Conservation (phyloP, 2,888 invertebrate genomes). For the Megalurothrips usitatus region DNA sequence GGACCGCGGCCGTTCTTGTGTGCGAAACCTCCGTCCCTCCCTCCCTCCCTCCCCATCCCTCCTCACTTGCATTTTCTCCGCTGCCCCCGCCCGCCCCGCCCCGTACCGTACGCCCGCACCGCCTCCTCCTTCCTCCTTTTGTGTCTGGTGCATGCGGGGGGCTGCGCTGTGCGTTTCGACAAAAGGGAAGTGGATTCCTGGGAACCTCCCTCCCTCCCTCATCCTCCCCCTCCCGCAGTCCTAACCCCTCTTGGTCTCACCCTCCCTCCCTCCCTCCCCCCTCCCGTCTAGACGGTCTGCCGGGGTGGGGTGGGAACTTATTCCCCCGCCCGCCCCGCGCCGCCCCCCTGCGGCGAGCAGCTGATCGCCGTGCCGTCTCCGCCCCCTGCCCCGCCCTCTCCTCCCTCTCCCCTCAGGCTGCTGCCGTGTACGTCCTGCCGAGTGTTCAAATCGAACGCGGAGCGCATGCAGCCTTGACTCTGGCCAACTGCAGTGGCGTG, state of each 20-base stretch:
- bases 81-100: no score
- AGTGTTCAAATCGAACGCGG: no score
- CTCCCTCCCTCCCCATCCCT: background rate
- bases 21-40: background rate
- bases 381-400: background rate
- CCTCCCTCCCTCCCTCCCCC: background rate
- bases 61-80: background rate
- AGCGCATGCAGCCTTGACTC: no score
- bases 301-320: background rate
- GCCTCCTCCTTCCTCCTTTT: background rate
- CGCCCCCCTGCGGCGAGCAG: background rate
- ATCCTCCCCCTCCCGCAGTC: background rate
- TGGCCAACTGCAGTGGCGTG: no score
- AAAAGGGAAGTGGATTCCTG: background rate
- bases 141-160: background rate
- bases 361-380: background rate
- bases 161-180: background rate
- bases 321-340: background rate
- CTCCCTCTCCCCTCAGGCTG: background rate
- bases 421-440: no score
- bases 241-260: background rate
- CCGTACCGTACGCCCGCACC: background rate
- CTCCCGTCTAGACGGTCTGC: background rate
- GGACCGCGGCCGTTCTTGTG: background rate
- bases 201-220: background rate